phyloP scores from a whole-genome alignment of 2,797 vertebrate genomes.

The Parauchenoglanis punctatus region DNA sequence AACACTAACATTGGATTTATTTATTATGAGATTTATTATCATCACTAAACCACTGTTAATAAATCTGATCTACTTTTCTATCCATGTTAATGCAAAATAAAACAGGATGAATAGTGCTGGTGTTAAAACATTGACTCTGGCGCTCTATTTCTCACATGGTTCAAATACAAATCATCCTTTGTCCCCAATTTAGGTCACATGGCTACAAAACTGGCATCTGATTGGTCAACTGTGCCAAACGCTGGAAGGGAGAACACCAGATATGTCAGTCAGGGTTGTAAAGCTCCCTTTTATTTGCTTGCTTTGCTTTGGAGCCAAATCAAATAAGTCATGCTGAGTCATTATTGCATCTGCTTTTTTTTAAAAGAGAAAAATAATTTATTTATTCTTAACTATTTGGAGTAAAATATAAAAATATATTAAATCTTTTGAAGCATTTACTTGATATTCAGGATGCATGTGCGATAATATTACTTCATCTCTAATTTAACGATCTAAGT shows the following conservation, averaged over 20 bases:
- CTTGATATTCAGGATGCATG: background rate
- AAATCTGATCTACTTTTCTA: background rate
- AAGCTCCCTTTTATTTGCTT: background rate
- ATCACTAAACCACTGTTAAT: background rate
- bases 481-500: no score
- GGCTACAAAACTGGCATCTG: background rate
- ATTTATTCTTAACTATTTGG: no score
- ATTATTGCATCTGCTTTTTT: background rate
- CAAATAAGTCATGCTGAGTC: background rate
- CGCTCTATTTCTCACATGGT: background rate
- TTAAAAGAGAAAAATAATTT: background rate
- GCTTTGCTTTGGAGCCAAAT: slow-evolving; percentile 2
- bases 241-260: background rate
- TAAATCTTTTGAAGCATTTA: background rate
- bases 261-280: background rate
- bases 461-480: background rate
- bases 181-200: background rate
- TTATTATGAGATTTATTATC: background rate
- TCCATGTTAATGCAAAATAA: background rate
- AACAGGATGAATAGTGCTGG: background rate
- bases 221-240: background rate
- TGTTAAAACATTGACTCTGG: background rate
- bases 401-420: no score
- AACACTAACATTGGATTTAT: background rate
- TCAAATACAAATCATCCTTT: background rate